phyloP scores from a whole-genome alignment of 37 sponge, comb jelly and placozoan genomes.

The Diacarnus erythraeanus region DNA sequence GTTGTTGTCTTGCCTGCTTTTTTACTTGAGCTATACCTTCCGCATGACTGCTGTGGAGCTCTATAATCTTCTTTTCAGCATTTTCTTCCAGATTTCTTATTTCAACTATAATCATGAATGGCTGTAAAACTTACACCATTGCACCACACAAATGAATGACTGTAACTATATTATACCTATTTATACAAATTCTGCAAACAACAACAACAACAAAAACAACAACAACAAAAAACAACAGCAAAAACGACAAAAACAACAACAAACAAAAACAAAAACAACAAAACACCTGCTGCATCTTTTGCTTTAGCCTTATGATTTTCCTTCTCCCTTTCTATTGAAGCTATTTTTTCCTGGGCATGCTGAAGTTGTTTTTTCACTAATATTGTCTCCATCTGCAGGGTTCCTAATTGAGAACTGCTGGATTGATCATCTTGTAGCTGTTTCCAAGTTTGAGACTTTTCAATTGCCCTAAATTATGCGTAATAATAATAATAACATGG shows the following conservation, averaged over 20 bases:
- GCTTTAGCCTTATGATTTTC: neutral
- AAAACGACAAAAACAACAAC: neutral
- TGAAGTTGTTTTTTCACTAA: neutral
- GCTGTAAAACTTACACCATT: too few species aligned
- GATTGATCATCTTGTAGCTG: neutral
- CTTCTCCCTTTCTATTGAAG: neutral
- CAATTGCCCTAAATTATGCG: neutral
- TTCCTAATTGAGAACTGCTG: neutral
- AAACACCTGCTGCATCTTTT: neutral
- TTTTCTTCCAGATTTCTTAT: neutral
- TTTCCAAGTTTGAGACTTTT: neutral
- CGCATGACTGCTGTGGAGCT: neutral
- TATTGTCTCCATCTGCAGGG: neutral
- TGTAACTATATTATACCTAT: neutral
- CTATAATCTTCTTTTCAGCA: neutral
- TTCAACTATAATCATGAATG: neutral
- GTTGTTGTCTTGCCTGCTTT: constrained; percentile 1
- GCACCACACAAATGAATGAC: too few species aligned
- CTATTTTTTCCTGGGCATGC: neutral
- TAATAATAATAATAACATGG: too few species aligned
- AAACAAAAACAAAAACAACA: neutral
- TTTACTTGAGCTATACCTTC: constrained; percentile 6
- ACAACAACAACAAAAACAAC: neutral
- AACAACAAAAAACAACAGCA: neutral
- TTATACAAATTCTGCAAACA: neutral